Evolutionary conservation across 2,888 invertebrate genomes (phyloP).

Genomic region (Diabrotica balteata): DNA sequence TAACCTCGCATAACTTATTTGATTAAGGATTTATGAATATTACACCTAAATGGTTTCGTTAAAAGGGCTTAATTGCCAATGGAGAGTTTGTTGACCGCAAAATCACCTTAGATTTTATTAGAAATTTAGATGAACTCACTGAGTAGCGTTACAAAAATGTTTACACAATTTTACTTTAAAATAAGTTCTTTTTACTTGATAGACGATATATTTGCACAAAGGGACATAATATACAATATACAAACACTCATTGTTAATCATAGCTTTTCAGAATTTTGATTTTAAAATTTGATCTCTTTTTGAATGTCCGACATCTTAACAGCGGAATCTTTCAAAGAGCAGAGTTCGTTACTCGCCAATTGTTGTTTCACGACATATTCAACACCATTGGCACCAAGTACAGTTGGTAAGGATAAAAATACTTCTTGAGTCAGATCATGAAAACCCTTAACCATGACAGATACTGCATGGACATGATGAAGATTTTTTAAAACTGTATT

Average conservation of each 20-base stretch:
- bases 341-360: constrained; percentile 36
- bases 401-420: constrained; percentile 42
- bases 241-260: too few relatives aligned
- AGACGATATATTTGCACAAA: too few relatives aligned
- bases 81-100: neutral
- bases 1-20: constrained; percentile 2
- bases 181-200: too few relatives aligned
- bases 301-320: constrained; percentile 72
- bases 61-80: too few relatives aligned
- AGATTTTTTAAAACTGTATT: constrained; percentile 76
- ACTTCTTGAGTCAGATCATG: constrained; percentile 42
- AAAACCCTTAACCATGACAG: constrained; percentile 70
- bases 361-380: constrained; percentile 32
- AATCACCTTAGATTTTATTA: too few relatives aligned
- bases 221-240: too few relatives aligned
- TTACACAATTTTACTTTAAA: too few relatives aligned
- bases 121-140: too few relatives aligned
- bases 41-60: neutral
- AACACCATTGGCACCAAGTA: constrained; percentile 37
- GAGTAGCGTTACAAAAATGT: too few relatives aligned
- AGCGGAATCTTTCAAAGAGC: constrained; percentile 63
- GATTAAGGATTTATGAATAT: neutral
- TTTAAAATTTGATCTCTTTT: constrained; percentile 48
- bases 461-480: constrained; percentile 78
- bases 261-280: too few relatives aligned